Evolutionary conservation across 2,888 invertebrate species (phyloP).

Genomic region (Dolichomitus sp.): DNA sequence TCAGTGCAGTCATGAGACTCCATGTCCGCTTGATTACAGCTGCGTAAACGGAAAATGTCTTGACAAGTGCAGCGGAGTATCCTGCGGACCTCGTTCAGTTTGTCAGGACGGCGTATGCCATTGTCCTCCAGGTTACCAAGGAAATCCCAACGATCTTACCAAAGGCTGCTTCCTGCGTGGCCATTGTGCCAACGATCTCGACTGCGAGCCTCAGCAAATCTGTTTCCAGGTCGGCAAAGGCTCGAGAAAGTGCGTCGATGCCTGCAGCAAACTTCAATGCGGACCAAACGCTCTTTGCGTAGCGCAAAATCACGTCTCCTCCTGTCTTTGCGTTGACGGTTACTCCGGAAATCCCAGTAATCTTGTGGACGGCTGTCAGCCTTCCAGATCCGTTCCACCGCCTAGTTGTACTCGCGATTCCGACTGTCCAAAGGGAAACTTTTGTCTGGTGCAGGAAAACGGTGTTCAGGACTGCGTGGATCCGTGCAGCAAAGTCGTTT

Average conservation of each 20-base stretch:
- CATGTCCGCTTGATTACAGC: constrained; percentile 92
- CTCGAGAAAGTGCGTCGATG: constrained; percentile 94
- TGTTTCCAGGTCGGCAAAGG: constrained; percentile 95
- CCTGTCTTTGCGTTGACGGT: constrained; percentile 95
- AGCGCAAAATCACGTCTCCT: constrained; percentile 93
- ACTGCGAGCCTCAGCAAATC: constrained; percentile 94
- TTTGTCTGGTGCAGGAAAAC: constrained; percentile 90
- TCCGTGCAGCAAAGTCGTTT: constrained; percentile 93
- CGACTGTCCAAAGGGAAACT: constrained; percentile 91
- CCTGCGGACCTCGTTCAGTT: constrained; percentile 93
- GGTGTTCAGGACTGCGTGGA: constrained; percentile 91
- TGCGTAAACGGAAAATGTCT: constrained; percentile 92
- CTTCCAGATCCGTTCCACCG: constrained; percentile 88
- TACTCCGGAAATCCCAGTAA: constrained; percentile 94
- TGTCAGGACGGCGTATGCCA: constrained; percentile 94
- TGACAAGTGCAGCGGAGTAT: constrained; percentile 91
- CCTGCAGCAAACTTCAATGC: constrained; percentile 95
- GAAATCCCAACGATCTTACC: constrained; percentile 91
- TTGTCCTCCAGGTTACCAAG: constrained; percentile 93
- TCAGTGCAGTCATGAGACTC: constrained; percentile 90
- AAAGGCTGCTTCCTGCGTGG: constrained; percentile 92
- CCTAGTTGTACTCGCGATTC: constrained; percentile 89
- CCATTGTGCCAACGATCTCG: constrained; percentile 93
- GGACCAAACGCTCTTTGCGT: constrained; percentile 96
- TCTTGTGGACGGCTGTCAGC: constrained; percentile 92